These are phyloP conservation scores for Sebastes umbrosus DNA, from an alignment of 2,797 vertebrate genomes.

Conservation along the genomic window DNA sequence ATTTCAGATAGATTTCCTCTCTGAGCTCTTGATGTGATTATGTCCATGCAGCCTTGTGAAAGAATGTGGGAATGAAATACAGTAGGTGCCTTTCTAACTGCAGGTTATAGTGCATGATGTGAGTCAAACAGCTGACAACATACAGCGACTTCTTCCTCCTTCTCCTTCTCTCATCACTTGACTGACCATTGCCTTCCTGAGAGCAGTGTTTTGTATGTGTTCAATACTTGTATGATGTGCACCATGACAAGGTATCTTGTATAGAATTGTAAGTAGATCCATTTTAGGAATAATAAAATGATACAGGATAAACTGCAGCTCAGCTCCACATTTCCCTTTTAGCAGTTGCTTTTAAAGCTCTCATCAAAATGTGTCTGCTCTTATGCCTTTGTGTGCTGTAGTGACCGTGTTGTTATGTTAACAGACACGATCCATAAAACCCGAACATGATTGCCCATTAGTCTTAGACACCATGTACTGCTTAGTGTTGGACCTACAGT, in stretches of 20 bases:
- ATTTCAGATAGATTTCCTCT: background rate
- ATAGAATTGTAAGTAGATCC: conserved; percentile 54
- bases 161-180: background rate
- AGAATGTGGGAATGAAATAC: conserved; percentile 40
- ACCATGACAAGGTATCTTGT: conserved; percentile 44
- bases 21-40: conserved; percentile 12
- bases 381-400: conserved; percentile 34
- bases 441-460: conserved; percentile 3
- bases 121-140: conserved; percentile 27
- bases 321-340: conserved; percentile 29
- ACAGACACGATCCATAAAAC: conserved; percentile 20
- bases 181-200: conserved; percentile 37
- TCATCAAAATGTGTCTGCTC: conserved; percentile 11
- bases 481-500: conserved; percentile 9
- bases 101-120: conserved; percentile 64
- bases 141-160: background rate
- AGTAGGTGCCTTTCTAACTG: conserved; percentile 76
- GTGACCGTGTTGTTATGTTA: conserved; percentile 2
- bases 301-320: conserved; percentile 50
- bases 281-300: conserved; percentile 62
- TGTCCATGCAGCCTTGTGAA: conserved; percentile 4
- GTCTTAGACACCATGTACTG: conserved; percentile 25
- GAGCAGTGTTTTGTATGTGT: conserved; percentile 48
- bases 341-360: conserved; percentile 15
- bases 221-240: conserved; percentile 46